Evolutionary conservation across 2,888 invertebrate species (phyloP), one percentile per base, ranked within the genome.

Genomic region (Cremastinae sp.): DNA sequence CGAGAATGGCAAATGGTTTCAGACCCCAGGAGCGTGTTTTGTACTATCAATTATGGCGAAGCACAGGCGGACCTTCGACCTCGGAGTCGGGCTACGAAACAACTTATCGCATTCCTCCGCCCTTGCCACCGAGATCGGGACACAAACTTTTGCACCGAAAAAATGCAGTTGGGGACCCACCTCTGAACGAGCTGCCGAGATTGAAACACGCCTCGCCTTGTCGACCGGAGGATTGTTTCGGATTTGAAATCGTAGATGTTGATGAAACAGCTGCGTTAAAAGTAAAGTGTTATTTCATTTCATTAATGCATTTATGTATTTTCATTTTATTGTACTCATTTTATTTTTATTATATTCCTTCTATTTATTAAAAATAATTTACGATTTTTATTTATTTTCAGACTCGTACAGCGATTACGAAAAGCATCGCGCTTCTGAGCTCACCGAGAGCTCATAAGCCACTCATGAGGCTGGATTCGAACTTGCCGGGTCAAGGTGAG

Each of bases 191-290:
- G 86, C 92, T 95, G 82, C 92, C 93, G 51, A 93, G 93, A 84
- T 91, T 93, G 88, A 93, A 92, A 84, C 88, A 92, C 72, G 90
- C 91, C 51, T 91, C 92, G 78, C 93, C 93, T 47, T 78, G 90
- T 37, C 91, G 92, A 76, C 92, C 92, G 14, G 95, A 96, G 87
- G 96, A 96, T 87, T 93, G 94, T 55, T 96, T 96, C 86, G 94
- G 94, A 80, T 96, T 96, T 87, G 96, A 96, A 88, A 92, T 96
- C 72, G 94, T 96, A 75, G 96, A 96, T 84, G 95, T 94, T 9
- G 96, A 96, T 85, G 96, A 96, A 78, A 84, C 87, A 20, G 82
- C 87, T 3, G 87, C 86, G 75, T 81, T 85, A 37, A 89, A 89
- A 82, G 89, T 88, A n/a, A n/a, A n/a, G n/a, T n/a, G n/a, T n/a